phyloP scores from a whole-genome alignment of 2,113 vertebrate species.

The Cyprinodon brontotheroides region DNA sequence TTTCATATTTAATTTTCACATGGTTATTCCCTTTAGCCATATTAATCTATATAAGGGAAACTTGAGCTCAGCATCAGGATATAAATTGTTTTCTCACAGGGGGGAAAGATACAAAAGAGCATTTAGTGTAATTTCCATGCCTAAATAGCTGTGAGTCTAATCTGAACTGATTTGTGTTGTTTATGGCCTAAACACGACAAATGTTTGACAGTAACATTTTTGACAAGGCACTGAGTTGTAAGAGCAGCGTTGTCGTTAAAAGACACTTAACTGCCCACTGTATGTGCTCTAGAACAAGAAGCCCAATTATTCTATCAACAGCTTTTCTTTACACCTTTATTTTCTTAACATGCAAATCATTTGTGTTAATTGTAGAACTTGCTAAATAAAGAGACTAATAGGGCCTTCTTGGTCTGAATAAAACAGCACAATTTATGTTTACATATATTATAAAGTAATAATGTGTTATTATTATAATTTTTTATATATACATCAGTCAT shows the following conservation, averaged over 20 bases:
- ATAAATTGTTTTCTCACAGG: slow-evolving; percentile 22
- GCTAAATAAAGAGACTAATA: not conserved
- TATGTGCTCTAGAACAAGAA: not conserved
- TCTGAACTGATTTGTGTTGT: slow-evolving; percentile 56
- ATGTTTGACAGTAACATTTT: slow-evolving; percentile 27
- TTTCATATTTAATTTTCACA: not conserved
- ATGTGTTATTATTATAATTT: not conserved
- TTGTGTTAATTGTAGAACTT: not conserved
- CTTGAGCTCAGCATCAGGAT: slow-evolving; percentile 33
- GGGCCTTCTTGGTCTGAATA: not conserved
- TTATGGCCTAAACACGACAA: slow-evolving; percentile 41
- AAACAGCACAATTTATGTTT: not conserved
- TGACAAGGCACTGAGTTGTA: slow-evolving; percentile 27
- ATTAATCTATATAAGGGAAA: not conserved
- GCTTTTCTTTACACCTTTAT: not conserved
- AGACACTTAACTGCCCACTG: slow-evolving; percentile 6
- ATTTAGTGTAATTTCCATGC: slow-evolving; percentile 34
- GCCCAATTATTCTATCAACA: not conserved
- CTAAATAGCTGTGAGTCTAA: slow-evolving; percentile 51
- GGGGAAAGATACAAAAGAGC: slow-evolving; percentile 24
- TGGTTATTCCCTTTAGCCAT: not conserved
- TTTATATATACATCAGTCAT: not conserved
- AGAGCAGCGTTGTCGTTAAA: slow-evolving; percentile 17
- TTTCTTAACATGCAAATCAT: not conserved
- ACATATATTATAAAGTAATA: not conserved